These are phyloP conservation scores for Phyllostomus hastatus DNA, from an alignment of 2,113 vertebrate genomes.

Conservation along the genomic window DNA sequence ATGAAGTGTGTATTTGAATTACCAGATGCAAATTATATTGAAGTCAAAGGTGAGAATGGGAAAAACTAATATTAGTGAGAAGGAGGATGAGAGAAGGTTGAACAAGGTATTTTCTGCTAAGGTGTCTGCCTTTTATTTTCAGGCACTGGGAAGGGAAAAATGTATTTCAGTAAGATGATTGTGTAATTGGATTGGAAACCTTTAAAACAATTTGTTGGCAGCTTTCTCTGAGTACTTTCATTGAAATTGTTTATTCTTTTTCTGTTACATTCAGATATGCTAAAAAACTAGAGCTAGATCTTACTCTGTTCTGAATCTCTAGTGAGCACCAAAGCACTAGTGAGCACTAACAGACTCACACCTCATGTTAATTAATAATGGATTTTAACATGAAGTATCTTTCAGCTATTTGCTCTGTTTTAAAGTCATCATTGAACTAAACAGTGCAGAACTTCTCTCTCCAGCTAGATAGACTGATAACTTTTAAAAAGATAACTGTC, in stretches of 20 bases:
- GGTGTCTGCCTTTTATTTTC: neutral
- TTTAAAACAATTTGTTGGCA: neutral
- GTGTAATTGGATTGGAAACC: neutral
- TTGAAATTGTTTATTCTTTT: neutral
- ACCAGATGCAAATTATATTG: neutral
- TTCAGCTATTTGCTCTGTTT: neutral
- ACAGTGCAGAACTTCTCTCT: neutral
- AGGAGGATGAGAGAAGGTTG: neutral
- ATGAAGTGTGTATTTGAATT: neutral
- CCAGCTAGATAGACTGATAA: neutral
- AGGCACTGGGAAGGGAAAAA: neutral
- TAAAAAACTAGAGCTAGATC: neutral
- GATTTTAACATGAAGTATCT: neutral
- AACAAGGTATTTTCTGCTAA: neutral
- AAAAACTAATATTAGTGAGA: neutral
- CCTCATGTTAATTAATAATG: neutral
- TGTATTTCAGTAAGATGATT: neutral
- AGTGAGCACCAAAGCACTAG: neutral
- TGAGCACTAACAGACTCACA: neutral
- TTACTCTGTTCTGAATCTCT: neutral
- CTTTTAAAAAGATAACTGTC: neutral
- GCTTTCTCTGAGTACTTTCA: neutral
- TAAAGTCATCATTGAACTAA: neutral
- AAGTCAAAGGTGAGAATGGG: rapidly evolving
- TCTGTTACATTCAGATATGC: neutral